Percentiles rank a stretch among this genome's conserved stretches.
Evolutionary conservation across 2,797 vertebrate genomes (phyloP).

Genomic region (Mycteria americana): DNA sequence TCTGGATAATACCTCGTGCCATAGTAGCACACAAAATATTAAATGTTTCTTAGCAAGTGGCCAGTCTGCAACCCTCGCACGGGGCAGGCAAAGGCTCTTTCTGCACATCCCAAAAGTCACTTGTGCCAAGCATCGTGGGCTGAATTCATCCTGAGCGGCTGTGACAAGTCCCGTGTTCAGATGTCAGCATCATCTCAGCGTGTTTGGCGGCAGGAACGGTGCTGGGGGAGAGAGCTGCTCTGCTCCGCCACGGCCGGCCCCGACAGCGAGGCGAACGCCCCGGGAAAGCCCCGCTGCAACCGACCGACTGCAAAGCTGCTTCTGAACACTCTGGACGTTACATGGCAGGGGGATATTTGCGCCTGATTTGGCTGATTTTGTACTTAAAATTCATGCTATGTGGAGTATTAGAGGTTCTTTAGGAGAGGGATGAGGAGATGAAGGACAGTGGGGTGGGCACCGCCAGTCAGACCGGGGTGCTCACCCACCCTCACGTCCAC

Average conservation of each 20-base stretch:
- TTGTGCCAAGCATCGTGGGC: fast-evolving
- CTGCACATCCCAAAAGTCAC: neutral
- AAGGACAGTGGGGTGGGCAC: neutral
- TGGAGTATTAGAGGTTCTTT: neutral
- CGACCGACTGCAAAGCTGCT: fast-evolving
- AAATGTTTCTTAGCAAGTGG: neutral
- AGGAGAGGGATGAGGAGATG: neutral
- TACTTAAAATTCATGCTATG: neutral
- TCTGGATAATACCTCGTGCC: neutral
- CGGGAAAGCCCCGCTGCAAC: neutral
- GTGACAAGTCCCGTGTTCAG: neutral
- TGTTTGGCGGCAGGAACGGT: neutral
- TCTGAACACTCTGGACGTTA: neutral
- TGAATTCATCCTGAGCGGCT: neutral
- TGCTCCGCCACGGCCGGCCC: fast-evolving
- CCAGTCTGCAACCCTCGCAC: fast-evolving
- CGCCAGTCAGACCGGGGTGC: fast-evolving
- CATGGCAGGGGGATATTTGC: neutral
- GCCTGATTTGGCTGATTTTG: neutral
- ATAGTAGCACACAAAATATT: neutral
- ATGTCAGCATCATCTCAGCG: fast-evolving
- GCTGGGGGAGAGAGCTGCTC: neutral
- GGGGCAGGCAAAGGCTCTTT: neutral
- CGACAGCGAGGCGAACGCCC: fast-evolving
- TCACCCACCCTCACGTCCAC: neutral